Evolutionary conservation across 2,113 vertebrate species (phyloP), one percentile per base, ranked within the genome.

Genomic region (Cololabis saira): DNA sequence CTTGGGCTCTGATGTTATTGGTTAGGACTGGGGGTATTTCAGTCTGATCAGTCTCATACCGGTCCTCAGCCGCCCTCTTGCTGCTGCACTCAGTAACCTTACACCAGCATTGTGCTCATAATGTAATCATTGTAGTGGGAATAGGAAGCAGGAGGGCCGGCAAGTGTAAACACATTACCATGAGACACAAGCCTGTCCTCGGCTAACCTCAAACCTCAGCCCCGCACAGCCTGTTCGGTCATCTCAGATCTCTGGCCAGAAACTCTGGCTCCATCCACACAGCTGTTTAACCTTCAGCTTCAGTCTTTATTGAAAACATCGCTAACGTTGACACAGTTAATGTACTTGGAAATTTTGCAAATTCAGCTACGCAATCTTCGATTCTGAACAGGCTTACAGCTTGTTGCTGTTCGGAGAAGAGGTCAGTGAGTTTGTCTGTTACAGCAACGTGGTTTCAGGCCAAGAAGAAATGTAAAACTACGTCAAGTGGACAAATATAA

Each of bases 131-230:
- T 77, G 83, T 75, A 84, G 84, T 79, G 81, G 88, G 85, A 90
- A 88, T 89, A 89, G 91, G 92, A 92, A 92, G 86, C 88, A 85
- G 81, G 82, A 87, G 78, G 87, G 73, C 86, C 85, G 73, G 82
- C 5, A 58, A 91, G 89, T 90, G 79, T 92, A 92, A 92, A 93
- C 91, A 91, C 90, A 92, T 92, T 92, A 91, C 77, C 81, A 63
- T 78, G 87, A 87, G 81, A 87, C 79, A 72, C 61, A 63, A 80
- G 60, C 56, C 44, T 90, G 92, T 93, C 92, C 91, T 92, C 70
- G 53, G 70, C 86, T 90, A 79, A 92, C 91, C 91, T 85, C 79
- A 58, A 72, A 83, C 73, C 86, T 84, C 65, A 83, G 73, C 86
- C 83, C 65, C 12, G 54, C 64, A 30, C 61, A 16, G 71, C 53